Conservation (phyloP, 2,797 vertebrate genomes). For the Erpetoichthys calabaricus region DNA sequence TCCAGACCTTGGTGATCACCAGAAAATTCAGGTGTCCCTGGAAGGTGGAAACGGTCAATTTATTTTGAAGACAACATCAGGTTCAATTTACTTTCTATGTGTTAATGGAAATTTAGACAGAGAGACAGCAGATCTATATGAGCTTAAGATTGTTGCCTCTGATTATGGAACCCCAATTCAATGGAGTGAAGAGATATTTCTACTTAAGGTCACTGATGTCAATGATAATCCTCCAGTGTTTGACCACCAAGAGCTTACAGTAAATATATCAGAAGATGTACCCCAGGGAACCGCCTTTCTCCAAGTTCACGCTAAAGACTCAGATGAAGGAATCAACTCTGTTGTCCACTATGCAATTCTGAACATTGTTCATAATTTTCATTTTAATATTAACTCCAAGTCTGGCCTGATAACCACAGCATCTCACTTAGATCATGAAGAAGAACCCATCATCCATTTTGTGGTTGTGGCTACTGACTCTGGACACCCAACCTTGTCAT, state of each 20-base stretch:
- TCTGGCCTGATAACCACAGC: conserved; percentile 59
- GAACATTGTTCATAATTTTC: conserved; percentile 22
- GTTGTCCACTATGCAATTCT: conserved; percentile 54
- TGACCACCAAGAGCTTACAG: conserved; percentile 38
- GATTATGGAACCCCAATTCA: conserved; percentile 61
- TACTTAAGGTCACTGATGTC: conserved; percentile 55
- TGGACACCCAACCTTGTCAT: conserved; percentile 54
- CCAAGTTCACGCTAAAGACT: conserved; percentile 55
- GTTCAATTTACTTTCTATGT: conserved; percentile 62
- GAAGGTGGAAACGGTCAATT: conserved; percentile 60
- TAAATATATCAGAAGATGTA: conserved; percentile 57
- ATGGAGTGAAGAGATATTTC: conserved; percentile 43
- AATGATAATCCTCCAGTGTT: conserved; percentile 72
- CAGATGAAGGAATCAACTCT: conserved; percentile 59
- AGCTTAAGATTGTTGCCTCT: conserved; percentile 53
- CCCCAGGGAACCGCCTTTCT: conserved; percentile 56
- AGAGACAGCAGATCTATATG: conserved; percentile 57
- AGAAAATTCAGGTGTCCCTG: conserved; percentile 35
- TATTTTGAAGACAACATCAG: conserved; percentile 45
- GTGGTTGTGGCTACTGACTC: conserved; percentile 63
- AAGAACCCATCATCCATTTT: conserved; percentile 46
- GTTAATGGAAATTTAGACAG: conserved; percentile 61
- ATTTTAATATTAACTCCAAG: conserved; percentile 48
- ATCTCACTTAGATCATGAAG: conserved; percentile 57
- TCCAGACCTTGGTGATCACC: conserved; percentile 43